Evolutionary conservation across 2,113 vertebrate species (phyloP), one percentile per base, ranked within the genome.

Genomic region (Cisticola juncidis): DNA sequence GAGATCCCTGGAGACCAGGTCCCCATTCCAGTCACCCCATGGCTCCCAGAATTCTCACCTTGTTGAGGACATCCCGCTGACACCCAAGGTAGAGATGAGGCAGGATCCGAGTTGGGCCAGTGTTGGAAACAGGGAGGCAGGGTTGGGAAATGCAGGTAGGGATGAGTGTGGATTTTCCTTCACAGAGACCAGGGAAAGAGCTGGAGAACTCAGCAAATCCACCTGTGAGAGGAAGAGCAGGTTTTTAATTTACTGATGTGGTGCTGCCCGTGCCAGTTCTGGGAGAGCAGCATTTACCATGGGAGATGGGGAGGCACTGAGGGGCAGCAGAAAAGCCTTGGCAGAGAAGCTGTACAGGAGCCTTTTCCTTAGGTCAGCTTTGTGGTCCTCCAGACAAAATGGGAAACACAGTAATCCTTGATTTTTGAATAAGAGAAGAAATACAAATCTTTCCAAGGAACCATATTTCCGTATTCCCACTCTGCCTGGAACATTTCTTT

Each of bases 11-110:
- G 60, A n/a, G 19, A 57, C 40, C 15, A 74, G 3, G 38, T 2
- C 7, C n/a, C 40, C 65, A 25, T 64, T 24, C 57, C 40, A 45
- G 42, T 15, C 47, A 94, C 86, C 40, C 77, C 11, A 1, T 3
- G 61, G 57, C 73, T 70, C 85, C 58, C 70, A 85, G 81, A 92
- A 81, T 2, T 29, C 97, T 93, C 95, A 99, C 99, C 99, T 99
- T 98, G 98, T 99, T 99, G 58, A 99, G 99, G 68, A 99, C 99
- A 65, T 99, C 99, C 26, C 99, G 97, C 97, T 99, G 99, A 94
- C 99, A 99, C 93, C 99, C 99, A 71, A 99, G 98, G 93, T 99
- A 99, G 68, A 99, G 98, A 96, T 99, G 99, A 60, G 99, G 98
- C 94, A 99, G 98, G 96, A 99, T 99, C 88, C 99, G 98, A 5